Evolutionary conservation across 2,888 invertebrate genomes (phyloP).

Genomic region (Sarcophaga carnaria): DNA sequence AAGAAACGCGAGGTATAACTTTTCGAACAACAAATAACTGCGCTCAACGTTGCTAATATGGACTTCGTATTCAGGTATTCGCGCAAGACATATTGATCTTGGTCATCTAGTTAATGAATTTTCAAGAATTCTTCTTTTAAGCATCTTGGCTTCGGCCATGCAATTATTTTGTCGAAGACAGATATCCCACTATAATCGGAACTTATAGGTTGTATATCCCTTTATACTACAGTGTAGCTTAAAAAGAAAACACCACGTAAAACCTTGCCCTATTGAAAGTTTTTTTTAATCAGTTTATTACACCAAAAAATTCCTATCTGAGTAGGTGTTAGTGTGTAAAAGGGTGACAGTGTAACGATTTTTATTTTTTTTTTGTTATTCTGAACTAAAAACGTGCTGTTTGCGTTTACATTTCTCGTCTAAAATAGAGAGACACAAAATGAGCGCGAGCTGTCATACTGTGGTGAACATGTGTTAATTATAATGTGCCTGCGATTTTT

Average conservation of each 20-base stretch:
- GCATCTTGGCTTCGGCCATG: too few species aligned
- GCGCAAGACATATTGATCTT: too few species aligned
- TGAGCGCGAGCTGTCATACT: conserved; percentile 31
- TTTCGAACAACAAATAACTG: too few species aligned
- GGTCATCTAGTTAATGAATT: too few species aligned
- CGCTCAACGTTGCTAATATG: too few species aligned
- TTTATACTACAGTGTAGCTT: too few species aligned
- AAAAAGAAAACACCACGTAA: neutral
- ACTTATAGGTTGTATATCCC: too few species aligned
- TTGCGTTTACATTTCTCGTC: conserved; percentile 1
- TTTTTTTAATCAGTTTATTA: neutral
- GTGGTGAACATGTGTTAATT: conserved; percentile 61
- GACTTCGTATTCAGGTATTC: too few species aligned
- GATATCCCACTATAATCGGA: too few species aligned
- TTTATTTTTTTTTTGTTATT: neutral
- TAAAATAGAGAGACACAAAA: neutral
- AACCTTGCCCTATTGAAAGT: neutral
- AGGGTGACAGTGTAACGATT: neutral
- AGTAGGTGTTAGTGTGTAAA: neutral
- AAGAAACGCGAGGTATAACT: too few species aligned
- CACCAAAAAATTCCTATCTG: neutral
- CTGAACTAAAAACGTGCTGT: conserved; percentile 51
- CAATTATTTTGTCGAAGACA: too few species aligned
- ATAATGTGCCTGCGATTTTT: conserved; percentile 47
- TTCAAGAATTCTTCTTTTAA: too few species aligned